Evolutionary conservation across 1,140 invertebrate species (phyloP).

Genomic region (Paraescarpia echinospica): DNA sequence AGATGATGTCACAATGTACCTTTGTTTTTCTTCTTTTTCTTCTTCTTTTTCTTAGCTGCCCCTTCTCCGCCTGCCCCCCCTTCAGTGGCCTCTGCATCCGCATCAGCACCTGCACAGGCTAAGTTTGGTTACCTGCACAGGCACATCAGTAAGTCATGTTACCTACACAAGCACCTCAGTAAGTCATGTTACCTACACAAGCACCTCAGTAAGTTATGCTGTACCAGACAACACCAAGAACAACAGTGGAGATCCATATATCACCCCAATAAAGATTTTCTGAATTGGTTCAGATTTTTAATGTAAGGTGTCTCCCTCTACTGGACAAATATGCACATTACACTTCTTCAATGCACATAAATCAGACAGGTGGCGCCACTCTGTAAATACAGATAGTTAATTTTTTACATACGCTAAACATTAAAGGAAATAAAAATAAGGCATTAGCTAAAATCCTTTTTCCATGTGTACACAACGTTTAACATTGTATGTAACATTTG

Average conservation of each 20-base stretch:
- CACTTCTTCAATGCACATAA: too few relatives aligned
- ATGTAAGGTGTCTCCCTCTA: too few relatives aligned
- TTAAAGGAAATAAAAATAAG: too few relatives aligned
- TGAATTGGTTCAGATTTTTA: too few relatives aligned
- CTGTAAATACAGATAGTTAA: too few relatives aligned
- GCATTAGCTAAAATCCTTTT: too few relatives aligned
- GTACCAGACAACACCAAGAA: neutral
- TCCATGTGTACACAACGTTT: too few relatives aligned
- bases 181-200: neutral
- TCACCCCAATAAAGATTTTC: neutral
- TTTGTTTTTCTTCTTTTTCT: conserved; percentile 58
- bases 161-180: too few relatives aligned
- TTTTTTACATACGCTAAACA: too few relatives aligned
- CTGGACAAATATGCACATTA: neutral
- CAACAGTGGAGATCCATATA: neutral
- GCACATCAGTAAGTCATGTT: too few relatives aligned
- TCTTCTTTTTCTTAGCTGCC: conserved; percentile 50
- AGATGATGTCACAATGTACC: conserved; percentile 46
- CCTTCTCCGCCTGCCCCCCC: conserved; percentile 29
- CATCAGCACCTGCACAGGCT: neutral
- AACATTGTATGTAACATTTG: too few relatives aligned
- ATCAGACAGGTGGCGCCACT: conserved; percentile 33
- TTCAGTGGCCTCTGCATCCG: neutral
- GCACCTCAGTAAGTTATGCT: neutral
- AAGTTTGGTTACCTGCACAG: too few relatives aligned